Evolutionary conservation across 2,888 invertebrate species (phyloP), one percentile per base, ranked within the genome.

Genomic region (Kryphioiulus occultus): DNA sequence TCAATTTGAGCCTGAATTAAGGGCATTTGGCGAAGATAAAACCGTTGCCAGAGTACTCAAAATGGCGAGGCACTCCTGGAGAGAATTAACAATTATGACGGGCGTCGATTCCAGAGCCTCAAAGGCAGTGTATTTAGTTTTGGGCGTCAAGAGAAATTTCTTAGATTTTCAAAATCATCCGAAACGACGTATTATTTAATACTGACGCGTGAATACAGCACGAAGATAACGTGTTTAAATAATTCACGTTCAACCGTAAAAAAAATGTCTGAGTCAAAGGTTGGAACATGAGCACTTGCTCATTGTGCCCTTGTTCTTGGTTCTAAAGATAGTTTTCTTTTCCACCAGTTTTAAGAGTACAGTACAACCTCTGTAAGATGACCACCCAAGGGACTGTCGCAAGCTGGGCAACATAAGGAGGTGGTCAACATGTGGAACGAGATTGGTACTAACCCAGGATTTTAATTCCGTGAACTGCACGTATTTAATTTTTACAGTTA

Each of bases 1-100:
- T 68, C 68, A 68, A 68, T 68, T 68, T 68, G 68, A 68, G 26
- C 68, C 68, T 68, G 68, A 68, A 68, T 26, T 68, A 68, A 68
- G 26, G 68, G 26, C 68, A 68, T 68, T 68, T 68, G 10, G 26
- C 9, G 68, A 26, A 68, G 68, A 68, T 68, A 68, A 68, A 68
- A 68, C 68, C 26, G 68, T 68, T 68, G 68, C 68, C 68, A 68
- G n/a, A 19, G 26, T 26, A n/a, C 26, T 68, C 26, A 68, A 68
- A 68, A 68, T 68, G 68, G 68, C 68, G 68, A 0, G 10, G 68
- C 68, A 68, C 68, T 68, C 26, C 26, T 12, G 68, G 68, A 68
- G 26, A 68, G 26, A 68, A 68, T 68, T 26, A 26, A n/a, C 26
- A 68, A 68, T 68, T 68, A 68, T 22, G 68, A 68, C 68, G 68